Evolutionary conservation across 1,140 invertebrate genomes (phyloP), one percentile per base, ranked within the genome.

Genomic region (Drosophila guanche): DNA sequence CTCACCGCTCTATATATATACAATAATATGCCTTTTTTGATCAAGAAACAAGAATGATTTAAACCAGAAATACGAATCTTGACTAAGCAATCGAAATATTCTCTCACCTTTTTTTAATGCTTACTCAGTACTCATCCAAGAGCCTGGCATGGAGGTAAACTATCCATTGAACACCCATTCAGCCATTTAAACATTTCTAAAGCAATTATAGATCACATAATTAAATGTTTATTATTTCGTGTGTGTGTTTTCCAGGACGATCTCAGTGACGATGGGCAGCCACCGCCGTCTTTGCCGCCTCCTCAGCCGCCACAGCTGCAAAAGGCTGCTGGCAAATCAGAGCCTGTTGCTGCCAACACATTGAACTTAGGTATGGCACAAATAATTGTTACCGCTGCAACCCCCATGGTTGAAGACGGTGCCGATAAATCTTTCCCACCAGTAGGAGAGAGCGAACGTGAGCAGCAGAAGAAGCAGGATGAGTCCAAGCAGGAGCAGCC

Each of bases 371-470:
- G 95, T 55, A 96, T 96, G 47, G 96, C 95, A 52, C 95, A 96
- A 89, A 97, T 97, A 71, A 96, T 97, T 5, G 97, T 97, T 85
- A 97, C 96, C 12, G 96, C 96, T 22, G 96, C 97, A 45, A 97
- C 97, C 4, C 97, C 96, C 22, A 96, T 97, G 95, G 92, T 94
- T 73, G 96, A 97, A 91, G 95, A 97, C 90, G 79, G 80, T 74
- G 85, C 58, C 90, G 92, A 90, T 92, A 92, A 84, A 88, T 89
- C 66, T 91, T 76, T 91, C 90, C 70, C 91, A 92, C 88, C 90
- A 91, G 66, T 79, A 90, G 90, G 79, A 88, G 79, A 90, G 69
- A 66, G 83, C 78, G 72, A 69, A 12, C 6, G 27, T 46, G 62
- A 50, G 25, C 33, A 89, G 50, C 50, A 58, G 20, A 46, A 71